Evolutionary conservation across 1,140 invertebrate species (phyloP).

Genomic region (Lanistes nyassanus): DNA sequence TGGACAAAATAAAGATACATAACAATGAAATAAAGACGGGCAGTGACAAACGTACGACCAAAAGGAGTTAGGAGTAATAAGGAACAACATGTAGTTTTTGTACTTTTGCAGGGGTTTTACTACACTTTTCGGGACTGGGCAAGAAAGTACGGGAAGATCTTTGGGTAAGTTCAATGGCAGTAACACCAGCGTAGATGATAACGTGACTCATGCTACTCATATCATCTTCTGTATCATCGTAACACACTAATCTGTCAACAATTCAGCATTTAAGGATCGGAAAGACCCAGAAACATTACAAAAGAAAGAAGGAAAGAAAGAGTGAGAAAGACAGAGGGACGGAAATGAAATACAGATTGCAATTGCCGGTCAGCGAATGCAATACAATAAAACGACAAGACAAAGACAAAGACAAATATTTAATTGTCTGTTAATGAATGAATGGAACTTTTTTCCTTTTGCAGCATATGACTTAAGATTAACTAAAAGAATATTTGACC

Average conservation of each 20-base stretch:
- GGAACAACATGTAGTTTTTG: no score
- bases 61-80: no score
- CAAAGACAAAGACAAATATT: not conserved
- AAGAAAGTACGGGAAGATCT: not conserved
- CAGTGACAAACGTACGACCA: no score
- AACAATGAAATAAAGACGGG: no score
- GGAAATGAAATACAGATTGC: no score
- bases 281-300: not conserved
- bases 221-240: not conserved
- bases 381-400: no score
- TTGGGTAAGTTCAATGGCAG: slow-evolving; percentile 4
- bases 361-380: no score
- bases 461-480: not conserved
- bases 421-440: not conserved
- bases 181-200: not conserved
- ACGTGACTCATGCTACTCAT: not conserved
- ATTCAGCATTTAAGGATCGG: not conserved
- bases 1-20: no score
- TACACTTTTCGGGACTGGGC: not conserved
- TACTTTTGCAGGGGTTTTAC: not conserved
- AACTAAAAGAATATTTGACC: not conserved
- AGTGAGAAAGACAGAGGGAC: not conserved
- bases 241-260: not conserved
- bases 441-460: not conserved
- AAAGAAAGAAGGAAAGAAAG: slow-evolving; percentile 3